Evolutionary conservation across 2,888 invertebrate species (phyloP), one percentile per base, ranked within the genome.

Genomic region (Leucoma salicis): DNA sequence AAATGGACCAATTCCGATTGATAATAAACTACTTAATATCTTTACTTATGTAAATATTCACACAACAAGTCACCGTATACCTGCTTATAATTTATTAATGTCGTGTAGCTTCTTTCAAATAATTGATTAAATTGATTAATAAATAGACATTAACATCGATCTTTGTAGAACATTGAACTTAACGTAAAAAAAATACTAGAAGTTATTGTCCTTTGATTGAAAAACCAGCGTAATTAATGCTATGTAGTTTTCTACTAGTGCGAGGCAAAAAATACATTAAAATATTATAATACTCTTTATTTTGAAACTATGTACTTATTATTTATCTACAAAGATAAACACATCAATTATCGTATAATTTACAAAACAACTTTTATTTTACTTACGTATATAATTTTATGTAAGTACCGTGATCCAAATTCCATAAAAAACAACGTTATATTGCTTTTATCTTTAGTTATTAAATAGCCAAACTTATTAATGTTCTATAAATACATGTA

Each of bases 111-210:
- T 14, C 3, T 11, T 29, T 14, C 5, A 29, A 29, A 13, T 57
- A 48, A 62, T 60, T 42, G 43, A 63, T 57, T 38, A 51, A 48
- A 45, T 51, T 48, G 55, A 57, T 57, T 46, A 42, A 8, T 16
- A 25, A 13, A 33, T 36, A 55, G 57, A 63, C 63, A 49, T 38
- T 33, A 7, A 18, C 42, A 59, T 63, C 50, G 29, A 49, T 63
- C 49, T 36, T 47, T 11, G 11, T 12, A 33, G 36, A 33, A 37
- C 42, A 5, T 39, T 27, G 28, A 43, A 15, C 24, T 18, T 2
- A 34, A 35, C 3, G 14, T 25, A 41, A 13, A 60, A 57, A 52
- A 43, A 49, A 29, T 32, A 34, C 6, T 31, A 46, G 29, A 43
- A 53, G 40, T 50, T 45, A 50, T 32, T 48, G 45, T 49, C 50